Evolutionary conservation across 2,888 invertebrate species (phyloP), one percentile per base, ranked within the genome.

Genomic region (Acleris laterana): DNA sequence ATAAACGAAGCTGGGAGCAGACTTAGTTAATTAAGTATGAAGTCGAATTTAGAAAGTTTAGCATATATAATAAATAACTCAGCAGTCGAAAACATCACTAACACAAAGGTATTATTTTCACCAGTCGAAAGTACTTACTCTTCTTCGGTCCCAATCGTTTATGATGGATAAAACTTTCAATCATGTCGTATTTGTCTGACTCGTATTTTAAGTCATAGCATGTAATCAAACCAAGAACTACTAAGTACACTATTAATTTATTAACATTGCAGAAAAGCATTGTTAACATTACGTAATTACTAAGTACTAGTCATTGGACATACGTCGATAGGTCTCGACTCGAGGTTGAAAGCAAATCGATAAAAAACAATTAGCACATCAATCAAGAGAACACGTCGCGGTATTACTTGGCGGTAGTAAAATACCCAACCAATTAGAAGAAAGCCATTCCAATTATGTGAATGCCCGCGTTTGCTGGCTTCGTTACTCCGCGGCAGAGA

Each of bases 371-470:
- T 58, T 25, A 63, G 17, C 22, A 38, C 58, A 52, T 48, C 52
- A 59, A 58, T 59, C 63, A 58, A 58, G 46, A 51, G 50, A 51
- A 56, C 57, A 25, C 20, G 46, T 50, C 49, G 63, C 46, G 52
- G 32, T 46, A 38, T 58, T 56, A 56, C 44, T 52, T 59, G 38
- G 3, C 16, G 44, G 58, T 48, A 38, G 46, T 25, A 32, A 63
- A 63, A 59, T 59, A 46, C 46, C 17, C 16, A 52, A 63, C 58
- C 63, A 63, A 63, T 63, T 59, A 59, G 52, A 22, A 22, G 38
- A 52, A 44, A 58, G 58, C 51, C 44, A 52, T 52, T 28, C 46
- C 32, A 59, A 59, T 63, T 57, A 57, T 51, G 51, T 46, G 46
- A n/a, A 46, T 46, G 46, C 16, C 17, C 46, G 46, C 7, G 46